phyloP scores from a whole-genome alignment of 2,797 vertebrate species.

The Holocentrus rufus region DNA sequence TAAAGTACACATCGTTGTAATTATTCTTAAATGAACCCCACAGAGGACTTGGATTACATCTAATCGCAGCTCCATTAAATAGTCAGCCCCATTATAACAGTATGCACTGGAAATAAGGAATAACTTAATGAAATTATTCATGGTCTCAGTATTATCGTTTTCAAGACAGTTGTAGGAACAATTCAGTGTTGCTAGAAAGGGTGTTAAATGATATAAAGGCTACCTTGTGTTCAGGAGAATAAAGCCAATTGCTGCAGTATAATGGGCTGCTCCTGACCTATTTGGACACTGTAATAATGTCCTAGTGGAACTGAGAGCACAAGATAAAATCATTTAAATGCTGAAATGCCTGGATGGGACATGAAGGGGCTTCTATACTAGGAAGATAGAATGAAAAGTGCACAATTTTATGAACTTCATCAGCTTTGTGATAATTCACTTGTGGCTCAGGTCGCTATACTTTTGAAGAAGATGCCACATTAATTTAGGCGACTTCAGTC shows the following conservation, averaged over 20 bases:
- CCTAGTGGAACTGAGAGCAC: slow-evolving; percentile 59
- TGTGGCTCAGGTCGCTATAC: not conserved
- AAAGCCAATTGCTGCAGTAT: slow-evolving; percentile 43
- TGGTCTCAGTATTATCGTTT: slow-evolving; percentile 21
- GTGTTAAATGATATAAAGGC: slow-evolving; percentile 43
- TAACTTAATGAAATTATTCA: slow-evolving; percentile 21
- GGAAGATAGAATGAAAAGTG: slow-evolving; percentile 5
- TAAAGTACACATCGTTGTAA: not conserved
- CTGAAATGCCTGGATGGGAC: slow-evolving; percentile 49
- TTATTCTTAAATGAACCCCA: slow-evolving; percentile 16
- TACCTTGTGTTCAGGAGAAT: slow-evolving; percentile 50
- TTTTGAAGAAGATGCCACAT: not conserved
- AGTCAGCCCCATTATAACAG: slow-evolving; percentile 18
- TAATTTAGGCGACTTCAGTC: not conserved
- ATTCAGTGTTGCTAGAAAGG: slow-evolving; percentile 12
- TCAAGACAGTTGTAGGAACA: slow-evolving; percentile 24
- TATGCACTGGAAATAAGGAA: slow-evolving; percentile 24
- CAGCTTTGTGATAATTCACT: slow-evolving; percentile 16
- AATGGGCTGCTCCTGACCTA: slow-evolving; percentile 62
- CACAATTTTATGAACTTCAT: slow-evolving; percentile 3
- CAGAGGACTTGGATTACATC: slow-evolving; percentile 3
- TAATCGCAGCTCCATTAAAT: not conserved
- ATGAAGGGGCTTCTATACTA: slow-evolving; percentile 21
- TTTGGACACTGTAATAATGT: slow-evolving; percentile 73
- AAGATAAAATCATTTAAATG: slow-evolving; percentile 48